Evolutionary conservation across 2,113 vertebrate species (phyloP), one percentile per base, ranked within the genome.

Genomic region (Elgaria multicarinata): DNA sequence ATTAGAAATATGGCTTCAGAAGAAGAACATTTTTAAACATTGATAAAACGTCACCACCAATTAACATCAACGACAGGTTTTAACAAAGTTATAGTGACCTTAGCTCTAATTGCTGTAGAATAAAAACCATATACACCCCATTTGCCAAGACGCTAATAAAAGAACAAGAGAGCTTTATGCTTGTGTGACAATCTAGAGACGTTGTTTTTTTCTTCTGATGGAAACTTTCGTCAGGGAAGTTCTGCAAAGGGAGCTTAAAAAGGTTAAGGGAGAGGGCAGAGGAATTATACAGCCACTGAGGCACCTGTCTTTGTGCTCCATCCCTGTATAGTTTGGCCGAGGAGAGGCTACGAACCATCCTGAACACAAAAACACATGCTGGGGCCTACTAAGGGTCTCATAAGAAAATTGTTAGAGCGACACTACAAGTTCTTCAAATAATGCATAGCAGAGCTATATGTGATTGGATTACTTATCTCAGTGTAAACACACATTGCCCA

Each of bases 11-110:
- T 90, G 36, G 24, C 53, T 93, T 95, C 94, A 93, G 64, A 94
- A 93, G 77, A 95, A 93, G 75, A 93, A 94, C 89, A 95, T 90
- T 91, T 89, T 88, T 82, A 91, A 89, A 69, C 88, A 96, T 95
- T 92, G 95, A 96, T 95, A 91, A 97, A 95, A 76, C 95, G 94
- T 93, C 94, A 96, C 77, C 91, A 87, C 0, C 58, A 96, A 93
- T 95, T 85, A 95, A 53, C 71, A 82, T 97, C 93, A 95, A 86
- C 82, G 93, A 92, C 87, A 92, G 18, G 39, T 89, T 55, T 92
- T 95, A 58, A 85, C 92, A 96, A 93, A 94, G 85, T 94, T 96
- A 91, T 46, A 88, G 16, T 91, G 81, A 76, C 93, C 93, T 96
- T 93, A 93, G 91, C 92, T 90, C 93, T 92, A 58, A 33, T 82